A percentile compares a stretch with the other conserved stretches of the same genome.
Conservation (phyloP, 2,113 vertebrate genomes). For the Echinops telfairi region DNA sequence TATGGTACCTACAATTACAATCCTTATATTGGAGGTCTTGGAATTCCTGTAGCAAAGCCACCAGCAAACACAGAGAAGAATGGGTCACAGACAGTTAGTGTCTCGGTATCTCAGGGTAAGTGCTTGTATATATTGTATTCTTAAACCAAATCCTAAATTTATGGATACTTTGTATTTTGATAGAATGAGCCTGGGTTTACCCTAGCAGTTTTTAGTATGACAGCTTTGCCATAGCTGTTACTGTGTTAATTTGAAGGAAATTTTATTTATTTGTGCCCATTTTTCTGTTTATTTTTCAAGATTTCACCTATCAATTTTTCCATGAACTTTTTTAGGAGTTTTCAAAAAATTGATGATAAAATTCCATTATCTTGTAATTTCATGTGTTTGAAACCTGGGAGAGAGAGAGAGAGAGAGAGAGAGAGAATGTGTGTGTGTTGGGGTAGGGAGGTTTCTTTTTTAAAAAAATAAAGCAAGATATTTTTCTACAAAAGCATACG, state of each 20-base stretch:
- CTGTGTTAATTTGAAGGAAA: neutral
- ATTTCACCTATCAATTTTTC: neutral
- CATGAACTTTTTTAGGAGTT: too few species aligned
- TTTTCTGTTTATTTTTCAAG: neutral
- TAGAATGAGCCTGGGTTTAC: neutral
- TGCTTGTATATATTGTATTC: constrained; percentile 29
- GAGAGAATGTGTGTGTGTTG: too few species aligned
- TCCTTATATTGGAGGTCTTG: constrained; percentile 96
- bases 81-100: constrained; percentile 95
- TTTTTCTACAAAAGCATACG: too few species aligned
- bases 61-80: constrained; percentile 94
- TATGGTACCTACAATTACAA: constrained; percentile 98
- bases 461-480: too few species aligned
- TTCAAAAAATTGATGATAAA: too few species aligned
- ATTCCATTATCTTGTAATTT: too few species aligned
- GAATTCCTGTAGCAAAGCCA: constrained; percentile 96
- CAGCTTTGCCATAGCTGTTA: neutral
- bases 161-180: neutral
- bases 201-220: neutral
- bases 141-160: constrained; percentile 1
- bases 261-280: neutral
- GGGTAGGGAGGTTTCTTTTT: too few species aligned
- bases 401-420: too few species aligned
- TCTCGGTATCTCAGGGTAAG: constrained; percentile 98
- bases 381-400: too few species aligned